A percentile compares a stretch with the other conserved stretches of the same genome.
phyloP scores from a whole-genome alignment of 2,113 vertebrate species.

The Lophochroa leadbeateri region DNA sequence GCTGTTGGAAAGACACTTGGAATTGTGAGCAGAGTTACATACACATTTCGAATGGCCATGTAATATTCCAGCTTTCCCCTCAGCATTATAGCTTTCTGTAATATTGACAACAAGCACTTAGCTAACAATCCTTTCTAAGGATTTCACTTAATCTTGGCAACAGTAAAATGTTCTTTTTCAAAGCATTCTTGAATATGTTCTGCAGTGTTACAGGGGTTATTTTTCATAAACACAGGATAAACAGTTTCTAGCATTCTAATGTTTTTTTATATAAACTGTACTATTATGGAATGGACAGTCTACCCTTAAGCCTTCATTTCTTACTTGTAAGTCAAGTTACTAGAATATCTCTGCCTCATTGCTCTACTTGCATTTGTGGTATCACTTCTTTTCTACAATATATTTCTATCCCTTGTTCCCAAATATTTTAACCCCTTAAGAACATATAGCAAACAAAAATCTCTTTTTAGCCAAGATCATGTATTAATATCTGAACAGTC shows the following conservation, averaged over 20 bases:
- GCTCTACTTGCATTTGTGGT: not conserved
- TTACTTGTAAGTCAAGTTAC: not conserved
- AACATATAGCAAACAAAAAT: not conserved
- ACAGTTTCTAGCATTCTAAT: not conserved
- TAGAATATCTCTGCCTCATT: not conserved
- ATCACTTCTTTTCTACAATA: not conserved
- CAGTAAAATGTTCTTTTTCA: not conserved
- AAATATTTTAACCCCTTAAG: not conserved
- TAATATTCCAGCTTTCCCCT: not conserved
- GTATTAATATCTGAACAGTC: not conserved
- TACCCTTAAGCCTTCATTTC: not conserved
- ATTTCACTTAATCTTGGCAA: not conserved
- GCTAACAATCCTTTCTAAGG: not conserved
- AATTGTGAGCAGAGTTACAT: not conserved
- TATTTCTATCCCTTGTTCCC: not conserved
- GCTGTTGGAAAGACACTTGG: not conserved
- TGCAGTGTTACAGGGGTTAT: not conserved
- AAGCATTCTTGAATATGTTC: not conserved
- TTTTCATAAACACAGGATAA: not conserved
- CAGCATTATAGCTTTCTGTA: not conserved
- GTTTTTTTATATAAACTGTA: not conserved
- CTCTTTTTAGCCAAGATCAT: not conserved
- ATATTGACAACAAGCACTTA: not conserved
- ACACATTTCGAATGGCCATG: not conserved
- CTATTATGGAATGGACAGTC: not conserved